Base-by-base conservation (phyloP, 2,113 vertebrate species). In the Myiozetetes cayanensis region DNA sequence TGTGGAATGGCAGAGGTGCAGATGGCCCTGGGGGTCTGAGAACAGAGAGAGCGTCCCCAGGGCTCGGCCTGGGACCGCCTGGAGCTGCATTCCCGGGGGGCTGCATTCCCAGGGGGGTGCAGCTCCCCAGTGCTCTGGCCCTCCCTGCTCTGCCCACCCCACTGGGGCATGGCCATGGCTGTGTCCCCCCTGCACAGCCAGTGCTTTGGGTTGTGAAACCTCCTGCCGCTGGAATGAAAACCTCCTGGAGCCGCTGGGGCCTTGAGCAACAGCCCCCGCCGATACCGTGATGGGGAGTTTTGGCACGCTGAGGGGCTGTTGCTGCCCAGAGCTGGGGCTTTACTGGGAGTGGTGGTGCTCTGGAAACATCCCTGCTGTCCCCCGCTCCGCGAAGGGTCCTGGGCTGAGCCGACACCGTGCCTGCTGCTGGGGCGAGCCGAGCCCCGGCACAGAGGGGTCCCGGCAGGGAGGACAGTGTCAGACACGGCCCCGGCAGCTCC, bases 161-260 rank as follows among this genome's bases (percentile, higher is more conserved):
- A 13, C 27, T 30, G 43, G 25, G 14, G 39, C 59, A 1, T 0
- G 8, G 31, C 53, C 4, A 0, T 10, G 59, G 30, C 49, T 16
- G 52, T 31, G 16, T 9, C 9, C 23, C 23, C 56, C 11, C 23
- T 2, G 46, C 25, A 11, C 47, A 39, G 33, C 14, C 76, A 20
- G 2, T 2, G 67, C 50, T 39, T 6, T 9, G 37, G 49, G 22
- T 67, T 94, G 92, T 53, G 90, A 91, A 87, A 93, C 37, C 56
- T 2, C 12, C 67, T 11, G 39, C 72, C 2, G 23, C 55, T 41
- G 78, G 35, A 58, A 82, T 39, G n/a, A 58, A 87, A 93, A 94
- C 44, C 85, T 74, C 71, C 41, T 15, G 94, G 55, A 95, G 47
- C 55, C 4, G 3, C 18, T 14, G 55, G 30, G 62, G 66, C 82